phyloP scores from a whole-genome alignment of 2,888 invertebrate species.

The Drosophila trichaetosa region DNA sequence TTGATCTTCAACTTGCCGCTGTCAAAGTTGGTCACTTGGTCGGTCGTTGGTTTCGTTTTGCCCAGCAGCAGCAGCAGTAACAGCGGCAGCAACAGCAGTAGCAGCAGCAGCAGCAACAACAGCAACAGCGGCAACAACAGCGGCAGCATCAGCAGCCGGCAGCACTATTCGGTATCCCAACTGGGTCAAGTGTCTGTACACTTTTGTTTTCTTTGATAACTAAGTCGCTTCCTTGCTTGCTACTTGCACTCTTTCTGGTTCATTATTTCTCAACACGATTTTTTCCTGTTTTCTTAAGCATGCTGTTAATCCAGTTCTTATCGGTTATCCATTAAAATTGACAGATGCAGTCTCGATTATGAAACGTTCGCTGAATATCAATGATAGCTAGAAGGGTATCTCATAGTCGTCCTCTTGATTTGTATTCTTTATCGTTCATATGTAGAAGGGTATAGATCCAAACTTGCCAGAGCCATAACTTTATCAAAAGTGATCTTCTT shows the following conservation, averaged over 20 bases:
- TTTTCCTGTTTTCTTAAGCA: constrained; percentile 48
- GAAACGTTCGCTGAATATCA: not conserved
- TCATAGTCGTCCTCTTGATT: not conserved
- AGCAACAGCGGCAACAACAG: not conserved
- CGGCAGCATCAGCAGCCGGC: not conserved
- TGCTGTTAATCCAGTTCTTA: constrained; percentile 25
- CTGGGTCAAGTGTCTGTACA: constrained; percentile 75
- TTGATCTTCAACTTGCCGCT: constrained; percentile 79
- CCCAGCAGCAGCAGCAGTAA: not conserved
- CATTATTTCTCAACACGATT: constrained; percentile 30
- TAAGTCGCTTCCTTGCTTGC: constrained; percentile 57
- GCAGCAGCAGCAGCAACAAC: not conserved
- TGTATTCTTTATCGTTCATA: not conserved
- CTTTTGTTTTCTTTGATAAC: constrained; percentile 79
- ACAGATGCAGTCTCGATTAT: not conserved
- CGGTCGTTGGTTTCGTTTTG: constrained; percentile 51
- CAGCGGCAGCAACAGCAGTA: not conserved
- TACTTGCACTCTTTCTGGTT: constrained; percentile 20
- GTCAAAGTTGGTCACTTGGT: constrained; percentile 78
- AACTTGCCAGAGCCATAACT: not conserved
- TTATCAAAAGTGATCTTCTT: not conserved
- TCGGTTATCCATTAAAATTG: not conserved
- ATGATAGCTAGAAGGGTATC: not conserved
- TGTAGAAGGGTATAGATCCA: not conserved
- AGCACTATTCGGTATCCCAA: constrained; percentile 26